Evolutionary conservation across 2,113 vertebrate genomes (phyloP).

Genomic region (Rhombomys opimus): DNA sequence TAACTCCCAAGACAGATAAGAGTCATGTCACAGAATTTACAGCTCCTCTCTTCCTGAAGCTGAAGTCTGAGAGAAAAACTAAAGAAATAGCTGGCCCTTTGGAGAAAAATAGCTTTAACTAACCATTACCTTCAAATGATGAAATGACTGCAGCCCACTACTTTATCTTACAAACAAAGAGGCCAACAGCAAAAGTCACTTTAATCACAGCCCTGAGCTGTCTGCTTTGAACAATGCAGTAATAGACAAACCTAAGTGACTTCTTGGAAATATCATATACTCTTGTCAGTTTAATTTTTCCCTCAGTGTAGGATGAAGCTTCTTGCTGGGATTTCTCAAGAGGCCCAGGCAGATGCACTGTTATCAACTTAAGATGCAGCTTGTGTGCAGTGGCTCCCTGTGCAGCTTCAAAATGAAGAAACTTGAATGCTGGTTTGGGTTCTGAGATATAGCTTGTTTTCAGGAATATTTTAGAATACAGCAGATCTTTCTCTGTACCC

Average conservation of each 20-base stretch:
- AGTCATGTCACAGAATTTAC: constrained; percentile 86
- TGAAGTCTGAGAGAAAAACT: constrained; percentile 82
- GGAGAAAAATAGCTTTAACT: constrained; percentile 78
- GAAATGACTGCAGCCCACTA: constrained; percentile 65
- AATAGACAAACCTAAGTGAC: constrained; percentile 68
- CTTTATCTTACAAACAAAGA: constrained; percentile 53
- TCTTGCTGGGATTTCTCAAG: constrained; percentile 73
- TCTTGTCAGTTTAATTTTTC: constrained; percentile 68
- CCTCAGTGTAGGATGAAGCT: constrained; percentile 21
- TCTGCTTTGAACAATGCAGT: constrained; percentile 58
- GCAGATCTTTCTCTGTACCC: constrained; percentile 24
- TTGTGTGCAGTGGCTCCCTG: constrained; percentile 19
- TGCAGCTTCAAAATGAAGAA: constrained; percentile 31
- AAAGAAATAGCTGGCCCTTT: constrained; percentile 79
- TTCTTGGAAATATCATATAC: constrained; percentile 64
- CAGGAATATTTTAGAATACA: constrained; percentile 54
- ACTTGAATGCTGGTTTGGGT: constrained; percentile 39
- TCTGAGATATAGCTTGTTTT: constrained; percentile 60
- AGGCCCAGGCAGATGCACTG: constrained; percentile 24
- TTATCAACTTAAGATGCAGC: constrained; percentile 45
- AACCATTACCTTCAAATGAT: constrained; percentile 66
- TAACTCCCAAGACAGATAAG: constrained; percentile 87
- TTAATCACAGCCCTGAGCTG: constrained; percentile 76
- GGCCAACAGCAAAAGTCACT: constrained; percentile 79
- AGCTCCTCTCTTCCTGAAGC: constrained; percentile 72